These are phyloP conservation scores for Taeniopygia guttata DNA, from an alignment of 2,797 vertebrate genomes.

Conservation along the genomic window DNA sequence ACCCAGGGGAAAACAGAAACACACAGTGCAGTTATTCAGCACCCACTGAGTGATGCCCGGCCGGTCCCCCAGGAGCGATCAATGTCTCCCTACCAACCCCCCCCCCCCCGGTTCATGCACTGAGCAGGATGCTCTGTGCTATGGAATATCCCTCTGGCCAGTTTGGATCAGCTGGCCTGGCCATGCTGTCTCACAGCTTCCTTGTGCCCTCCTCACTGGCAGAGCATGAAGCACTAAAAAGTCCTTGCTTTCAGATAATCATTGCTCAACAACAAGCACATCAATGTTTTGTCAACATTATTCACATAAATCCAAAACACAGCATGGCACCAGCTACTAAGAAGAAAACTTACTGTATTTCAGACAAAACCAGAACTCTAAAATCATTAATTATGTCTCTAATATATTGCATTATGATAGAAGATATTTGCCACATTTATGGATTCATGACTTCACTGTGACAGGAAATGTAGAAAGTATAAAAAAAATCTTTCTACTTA, in stretches of 20 bases:
- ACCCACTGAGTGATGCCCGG: not conserved
- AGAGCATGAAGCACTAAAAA: accelerated
- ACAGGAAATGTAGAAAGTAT: not conserved
- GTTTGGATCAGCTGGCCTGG: not conserved
- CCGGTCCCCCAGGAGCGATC: not conserved
- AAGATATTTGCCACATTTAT: not conserved
- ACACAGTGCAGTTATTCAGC: not conserved
- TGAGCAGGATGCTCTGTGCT: not conserved
- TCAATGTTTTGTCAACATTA: not conserved
- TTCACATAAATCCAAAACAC: not conserved
- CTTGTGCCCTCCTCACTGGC: not conserved
- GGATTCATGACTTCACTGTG: not conserved
- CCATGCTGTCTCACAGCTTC: accelerated
- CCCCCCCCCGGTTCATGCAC: not conserved
- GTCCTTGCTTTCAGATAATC: not conserved
- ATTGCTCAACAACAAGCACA: not conserved
- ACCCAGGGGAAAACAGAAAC: not conserved
- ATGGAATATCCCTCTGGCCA: not conserved
- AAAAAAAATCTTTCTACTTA: not conserved
- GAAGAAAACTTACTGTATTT: not conserved
- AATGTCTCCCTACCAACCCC: not conserved
- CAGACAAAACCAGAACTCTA: not conserved
- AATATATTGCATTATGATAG: not conserved
- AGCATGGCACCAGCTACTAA: too few relatives aligned
- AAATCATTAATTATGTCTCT: not conserved